Conservation (phyloP, 1,140 invertebrate species). For the Drosophila repletoides region DNA sequence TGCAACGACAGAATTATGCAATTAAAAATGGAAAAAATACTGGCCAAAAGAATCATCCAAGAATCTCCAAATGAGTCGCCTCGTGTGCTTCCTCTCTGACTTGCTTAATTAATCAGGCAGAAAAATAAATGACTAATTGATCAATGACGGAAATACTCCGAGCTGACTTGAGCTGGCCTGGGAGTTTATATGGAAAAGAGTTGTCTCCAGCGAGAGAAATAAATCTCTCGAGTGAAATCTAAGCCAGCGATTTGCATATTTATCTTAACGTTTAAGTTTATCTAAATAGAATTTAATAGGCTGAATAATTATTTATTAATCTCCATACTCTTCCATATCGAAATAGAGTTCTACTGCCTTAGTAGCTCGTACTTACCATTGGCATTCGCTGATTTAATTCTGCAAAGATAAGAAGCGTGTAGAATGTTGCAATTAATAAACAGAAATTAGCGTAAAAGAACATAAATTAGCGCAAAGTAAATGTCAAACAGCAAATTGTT, state of each 20-base stretch:
- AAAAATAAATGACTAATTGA: conserved; percentile 30
- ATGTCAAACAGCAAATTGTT: conserved; percentile 56
- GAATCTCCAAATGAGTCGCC: not conserved
- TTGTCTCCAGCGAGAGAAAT: conserved; percentile 1
- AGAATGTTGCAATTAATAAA: conserved; percentile 66
- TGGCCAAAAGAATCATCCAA: conserved; percentile 20
- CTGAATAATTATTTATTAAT: too few species aligned
- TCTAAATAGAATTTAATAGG: too few species aligned
- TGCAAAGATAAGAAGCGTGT: conserved; percentile 61
- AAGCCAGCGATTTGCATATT: not conserved
- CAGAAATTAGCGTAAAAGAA: conserved; percentile 18
- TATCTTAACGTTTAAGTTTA: too few species aligned
- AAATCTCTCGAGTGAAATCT: not conserved
- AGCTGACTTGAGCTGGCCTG: not conserved
- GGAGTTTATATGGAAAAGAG: conserved; percentile 18
- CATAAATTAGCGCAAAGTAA: conserved; percentile 53
- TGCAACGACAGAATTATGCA: conserved; percentile 73
- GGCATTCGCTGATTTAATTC: conserved; percentile 82
- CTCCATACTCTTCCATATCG: too few species aligned
- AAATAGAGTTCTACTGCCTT: too few species aligned
- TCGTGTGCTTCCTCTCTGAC: conserved; percentile 22
- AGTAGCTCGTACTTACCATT: conserved; percentile 70
- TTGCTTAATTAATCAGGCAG: conserved; percentile 37
- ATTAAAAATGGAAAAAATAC: conserved; percentile 77
- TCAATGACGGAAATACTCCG: conserved; percentile 29